Conservation (phyloP, 1,140 invertebrate species). For the Sesamia nonagrioides region DNA sequence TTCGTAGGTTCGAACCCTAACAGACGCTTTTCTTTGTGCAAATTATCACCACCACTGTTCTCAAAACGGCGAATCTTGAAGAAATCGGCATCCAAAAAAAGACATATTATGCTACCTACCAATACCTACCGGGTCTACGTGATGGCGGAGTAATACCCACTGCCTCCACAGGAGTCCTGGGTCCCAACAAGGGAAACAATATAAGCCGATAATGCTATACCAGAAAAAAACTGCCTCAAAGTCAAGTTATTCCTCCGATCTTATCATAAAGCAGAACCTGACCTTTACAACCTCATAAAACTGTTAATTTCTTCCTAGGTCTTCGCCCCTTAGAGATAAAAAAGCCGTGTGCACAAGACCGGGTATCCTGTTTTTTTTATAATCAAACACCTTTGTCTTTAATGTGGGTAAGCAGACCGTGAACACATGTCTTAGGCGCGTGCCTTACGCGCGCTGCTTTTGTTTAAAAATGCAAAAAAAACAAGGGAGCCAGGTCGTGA, state of each 20-base stretch:
- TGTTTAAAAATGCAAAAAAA: slow-evolving; percentile 37
- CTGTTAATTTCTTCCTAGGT: neutral
- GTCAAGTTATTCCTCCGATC: neutral
- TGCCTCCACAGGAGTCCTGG: no score
- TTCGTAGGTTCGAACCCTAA: no score
- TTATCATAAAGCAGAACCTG: neutral
- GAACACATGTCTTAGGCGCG: slow-evolving; percentile 53
- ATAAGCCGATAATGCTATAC: neutral
- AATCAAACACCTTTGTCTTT: slow-evolving; percentile 49
- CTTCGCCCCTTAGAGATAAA: slow-evolving; percentile 9
- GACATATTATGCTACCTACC: no score
- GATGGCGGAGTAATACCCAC: no score
- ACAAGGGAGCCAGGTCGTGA: slow-evolving; percentile 1
- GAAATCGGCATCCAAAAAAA: no score
- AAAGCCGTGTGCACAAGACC: slow-evolving; percentile 57
- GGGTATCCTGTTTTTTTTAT: slow-evolving; percentile 56
- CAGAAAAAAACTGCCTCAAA: neutral
- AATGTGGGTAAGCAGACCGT: slow-evolving; percentile 31
- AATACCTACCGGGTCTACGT: neutral
- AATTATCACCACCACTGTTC: no score
- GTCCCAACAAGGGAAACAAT: no score
- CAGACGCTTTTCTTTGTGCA: no score
- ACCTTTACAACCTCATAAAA: slow-evolving; percentile 2
- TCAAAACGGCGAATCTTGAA: no score
- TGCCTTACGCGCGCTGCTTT: slow-evolving; percentile 38